phyloP scores from a whole-genome alignment of 2,113 vertebrate species.

The Gavia stellata region DNA sequence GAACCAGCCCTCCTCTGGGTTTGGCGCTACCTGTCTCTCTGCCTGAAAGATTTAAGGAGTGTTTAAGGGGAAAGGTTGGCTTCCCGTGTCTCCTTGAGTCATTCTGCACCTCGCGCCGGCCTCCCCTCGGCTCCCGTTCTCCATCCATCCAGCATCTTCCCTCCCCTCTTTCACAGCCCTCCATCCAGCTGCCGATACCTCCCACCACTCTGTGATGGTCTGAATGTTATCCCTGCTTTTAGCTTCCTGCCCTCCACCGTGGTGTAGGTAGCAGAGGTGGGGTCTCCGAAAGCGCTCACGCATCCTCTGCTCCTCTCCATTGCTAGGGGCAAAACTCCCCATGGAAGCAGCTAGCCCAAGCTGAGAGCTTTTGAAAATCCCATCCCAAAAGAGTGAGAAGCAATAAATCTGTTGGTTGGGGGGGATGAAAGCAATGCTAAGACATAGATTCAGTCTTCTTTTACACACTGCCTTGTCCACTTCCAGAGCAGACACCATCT shows the following conservation, averaged over 20 bases:
- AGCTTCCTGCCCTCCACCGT: neutral
- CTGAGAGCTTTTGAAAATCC: neutral
- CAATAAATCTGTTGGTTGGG: neutral
- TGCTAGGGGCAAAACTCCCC: neutral
- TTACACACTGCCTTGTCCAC: neutral
- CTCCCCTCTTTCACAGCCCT: constrained; percentile 41
- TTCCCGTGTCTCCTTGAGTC: constrained; percentile 64
- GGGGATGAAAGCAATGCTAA: neutral
- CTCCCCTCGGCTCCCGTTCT: constrained; percentile 37
- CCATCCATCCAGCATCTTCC: constrained; percentile 44
- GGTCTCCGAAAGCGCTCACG: neutral
- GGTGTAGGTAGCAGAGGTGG: neutral
- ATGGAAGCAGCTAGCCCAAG: neutral
- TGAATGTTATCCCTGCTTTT: constrained; percentile 27
- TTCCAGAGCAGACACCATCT: neutral
- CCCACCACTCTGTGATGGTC: constrained; percentile 15
- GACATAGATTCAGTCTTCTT: neutral
- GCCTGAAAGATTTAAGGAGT: constrained; percentile 66
- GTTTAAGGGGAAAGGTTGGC: constrained; percentile 69
- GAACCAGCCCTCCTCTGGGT: constrained; percentile 65
- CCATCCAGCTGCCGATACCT: neutral
- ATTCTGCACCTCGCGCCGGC: constrained; percentile 42
- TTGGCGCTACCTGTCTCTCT: constrained; percentile 67
- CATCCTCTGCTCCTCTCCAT: neutral
- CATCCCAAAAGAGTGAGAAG: neutral